Evolutionary conservation across 2,113 vertebrate genomes (phyloP).

Genomic region (Alces alces): DNA sequence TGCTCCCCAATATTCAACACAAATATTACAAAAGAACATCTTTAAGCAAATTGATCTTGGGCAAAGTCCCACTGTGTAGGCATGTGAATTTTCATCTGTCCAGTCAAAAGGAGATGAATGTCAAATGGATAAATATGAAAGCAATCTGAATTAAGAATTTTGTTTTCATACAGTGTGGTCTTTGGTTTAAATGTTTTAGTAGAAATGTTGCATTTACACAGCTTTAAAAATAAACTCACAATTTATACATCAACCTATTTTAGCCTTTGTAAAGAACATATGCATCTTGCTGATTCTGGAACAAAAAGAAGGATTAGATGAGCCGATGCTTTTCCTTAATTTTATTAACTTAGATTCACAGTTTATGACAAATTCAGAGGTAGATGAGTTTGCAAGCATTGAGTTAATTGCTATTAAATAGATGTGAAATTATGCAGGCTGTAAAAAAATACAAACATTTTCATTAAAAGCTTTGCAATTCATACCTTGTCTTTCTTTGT

Average conservation of each 20-base stretch:
- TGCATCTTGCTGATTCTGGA: not conserved
- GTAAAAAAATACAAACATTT: not conserved
- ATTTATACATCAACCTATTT: not conserved
- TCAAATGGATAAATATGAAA: not conserved
- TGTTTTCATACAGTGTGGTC: not conserved
- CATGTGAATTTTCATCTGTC: not conserved
- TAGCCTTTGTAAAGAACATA: not conserved
- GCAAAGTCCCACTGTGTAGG: not conserved
- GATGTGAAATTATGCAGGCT: not conserved
- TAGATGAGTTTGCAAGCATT: not conserved
- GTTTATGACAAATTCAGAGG: not conserved
- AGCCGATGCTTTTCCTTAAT: not conserved
- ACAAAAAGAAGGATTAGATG: not conserved
- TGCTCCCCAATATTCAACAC: not conserved
- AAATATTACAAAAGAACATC: not conserved
- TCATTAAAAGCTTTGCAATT: constrained; percentile 28
- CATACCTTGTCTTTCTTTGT: not conserved
- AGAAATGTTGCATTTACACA: not conserved
- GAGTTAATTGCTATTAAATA: not conserved
- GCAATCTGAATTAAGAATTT: not conserved
- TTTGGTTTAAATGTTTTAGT: not conserved
- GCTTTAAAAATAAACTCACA: not conserved
- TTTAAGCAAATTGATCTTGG: not conserved
- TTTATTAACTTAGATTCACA: not conserved
- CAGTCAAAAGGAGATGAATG: not conserved